phyloP scores from a whole-genome alignment of 2,888 invertebrate species.

The Girardia tigrina region DNA sequence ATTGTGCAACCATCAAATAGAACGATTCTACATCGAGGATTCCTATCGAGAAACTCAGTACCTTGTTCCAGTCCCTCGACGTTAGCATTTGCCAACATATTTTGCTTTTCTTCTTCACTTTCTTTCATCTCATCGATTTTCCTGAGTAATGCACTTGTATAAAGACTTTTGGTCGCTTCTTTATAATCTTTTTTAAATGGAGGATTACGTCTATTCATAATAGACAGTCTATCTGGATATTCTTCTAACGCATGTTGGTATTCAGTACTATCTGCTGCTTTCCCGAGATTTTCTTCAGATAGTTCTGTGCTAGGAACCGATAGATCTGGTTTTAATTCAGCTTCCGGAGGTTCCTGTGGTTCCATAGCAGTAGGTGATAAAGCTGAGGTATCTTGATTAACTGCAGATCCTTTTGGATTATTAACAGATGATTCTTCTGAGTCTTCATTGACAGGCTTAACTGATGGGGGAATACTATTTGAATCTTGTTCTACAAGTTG shows the following conservation, averaged over 20 bases:
- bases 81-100: neutral
- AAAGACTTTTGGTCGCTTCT: slow-evolving; percentile 1
- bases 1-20: slow-evolving; percentile 4
- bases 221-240: neutral
- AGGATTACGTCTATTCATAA: neutral
- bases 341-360: neutral
- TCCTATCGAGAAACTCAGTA: neutral
- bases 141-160: neutral
- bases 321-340: neutral
- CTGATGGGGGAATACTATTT: neutral
- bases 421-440: neutral
- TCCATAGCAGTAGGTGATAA: neutral
- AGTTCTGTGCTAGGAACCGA: neutral
- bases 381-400: neutral
- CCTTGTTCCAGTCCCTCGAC: neutral
- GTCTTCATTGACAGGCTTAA: neutral
- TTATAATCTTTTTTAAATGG: slow-evolving; percentile 13
- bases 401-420: too few species aligned
- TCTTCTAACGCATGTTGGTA: neutral
- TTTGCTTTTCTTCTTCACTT: slow-evolving; percentile 10
- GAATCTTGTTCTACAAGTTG: neutral
- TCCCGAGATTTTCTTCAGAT: neutral
- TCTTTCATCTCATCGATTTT: neutral
- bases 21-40: neutral
- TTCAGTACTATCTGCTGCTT: neutral